A percentile compares a stretch with the other conserved stretches of the same genome.
These are phyloP conservation scores for Pristionchus entomophagus DNA, from an alignment of 2,888 invertebrate genomes.

Conservation along the genomic window DNA sequence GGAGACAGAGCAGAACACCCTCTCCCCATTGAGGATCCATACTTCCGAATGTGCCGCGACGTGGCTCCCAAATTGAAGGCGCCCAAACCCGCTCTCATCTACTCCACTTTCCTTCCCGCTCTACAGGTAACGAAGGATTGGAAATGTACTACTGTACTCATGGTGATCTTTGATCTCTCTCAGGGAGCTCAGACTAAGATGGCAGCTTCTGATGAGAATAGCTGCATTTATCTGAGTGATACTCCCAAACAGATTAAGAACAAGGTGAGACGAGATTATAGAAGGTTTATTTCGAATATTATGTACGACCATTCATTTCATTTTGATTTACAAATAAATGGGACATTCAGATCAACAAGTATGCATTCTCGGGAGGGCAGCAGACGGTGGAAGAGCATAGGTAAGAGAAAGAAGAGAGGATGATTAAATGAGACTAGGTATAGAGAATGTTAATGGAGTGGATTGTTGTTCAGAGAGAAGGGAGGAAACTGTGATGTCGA, in stretches of 20 bases:
- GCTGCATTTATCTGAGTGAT: slow-evolving; percentile 95
- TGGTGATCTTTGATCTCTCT: neutral
- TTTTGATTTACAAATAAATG: neutral
- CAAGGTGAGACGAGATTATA: slow-evolving; percentile 82
- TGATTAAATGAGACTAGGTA: neutral
- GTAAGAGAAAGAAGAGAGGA: neutral
- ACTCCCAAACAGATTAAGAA: slow-evolving; percentile 95
- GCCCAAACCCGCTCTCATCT: slow-evolving; percentile 89
- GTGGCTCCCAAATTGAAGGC: slow-evolving; percentile 92
- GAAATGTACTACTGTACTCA: slow-evolving; percentile 80
- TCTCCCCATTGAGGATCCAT: slow-evolving; percentile 91
- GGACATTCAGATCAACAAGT: slow-evolving; percentile 85
- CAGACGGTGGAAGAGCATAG: slow-evolving; percentile 92
- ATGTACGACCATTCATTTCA: neutral
- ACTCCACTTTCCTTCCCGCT: slow-evolving; percentile 89
- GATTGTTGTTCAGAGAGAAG: slow-evolving; percentile 66
- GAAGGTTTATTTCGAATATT: too few relatives aligned
- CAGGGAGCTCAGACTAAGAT: slow-evolving; percentile 97
- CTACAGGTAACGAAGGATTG: slow-evolving; percentile 81
- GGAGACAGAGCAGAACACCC: too few relatives aligned
- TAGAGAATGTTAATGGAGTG: neutral
- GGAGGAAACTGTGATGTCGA: slow-evolving; percentile 98
- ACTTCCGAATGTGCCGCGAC: slow-evolving; percentile 98
- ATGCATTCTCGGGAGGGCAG: slow-evolving; percentile 97
- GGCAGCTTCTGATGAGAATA: slow-evolving; percentile 94